A percentile compares a stretch with the other conserved stretches of the same genome.
phyloP scores from a whole-genome alignment of 1,140 invertebrate species.

The Aphidius gifuensis region DNA sequence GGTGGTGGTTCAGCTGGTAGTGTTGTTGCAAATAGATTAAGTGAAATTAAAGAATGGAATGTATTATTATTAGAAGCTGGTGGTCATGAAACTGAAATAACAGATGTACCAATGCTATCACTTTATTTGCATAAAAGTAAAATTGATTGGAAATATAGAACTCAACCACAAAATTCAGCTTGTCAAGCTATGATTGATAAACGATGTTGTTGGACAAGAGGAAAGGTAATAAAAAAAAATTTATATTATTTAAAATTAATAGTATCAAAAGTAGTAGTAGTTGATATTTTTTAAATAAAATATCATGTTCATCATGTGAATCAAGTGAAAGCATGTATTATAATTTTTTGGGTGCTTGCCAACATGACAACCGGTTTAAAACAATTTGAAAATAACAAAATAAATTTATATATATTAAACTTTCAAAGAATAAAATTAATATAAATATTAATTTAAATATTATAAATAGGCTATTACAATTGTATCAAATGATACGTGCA shows the following conservation, averaged over 20 bases:
- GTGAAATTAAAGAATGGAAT: constrained; percentile 74
- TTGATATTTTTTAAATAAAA: too few species aligned
- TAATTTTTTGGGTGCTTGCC: too few species aligned
- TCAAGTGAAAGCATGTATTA: too few species aligned
- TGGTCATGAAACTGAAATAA: constrained; percentile 78
- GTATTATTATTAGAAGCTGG: constrained; percentile 85
- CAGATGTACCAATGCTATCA: constrained; percentile 78
- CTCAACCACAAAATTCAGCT: constrained; percentile 79
- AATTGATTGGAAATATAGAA: constrained; percentile 89
- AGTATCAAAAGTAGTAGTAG: too few species aligned
- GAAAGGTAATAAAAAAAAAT: constrained; percentile 58
- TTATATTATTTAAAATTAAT: background rate
- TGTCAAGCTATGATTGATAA: constrained; percentile 81
- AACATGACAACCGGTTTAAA: too few species aligned
- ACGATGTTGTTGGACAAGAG: constrained; percentile 79
- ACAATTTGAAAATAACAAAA: too few species aligned
- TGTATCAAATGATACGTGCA: too few species aligned
- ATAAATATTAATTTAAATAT: too few species aligned
- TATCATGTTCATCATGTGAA: too few species aligned
- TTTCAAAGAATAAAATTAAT: too few species aligned
- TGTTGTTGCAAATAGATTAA: constrained; percentile 80
- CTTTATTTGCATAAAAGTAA: constrained; percentile 86
- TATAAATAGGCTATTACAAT: too few species aligned
- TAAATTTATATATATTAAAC: too few species aligned
- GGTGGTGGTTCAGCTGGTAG: constrained; percentile 84